Evolutionary conservation across 2,888 invertebrate species (phyloP), one percentile per base, ranked within the genome.

Genomic region (Lamproptera curius): DNA sequence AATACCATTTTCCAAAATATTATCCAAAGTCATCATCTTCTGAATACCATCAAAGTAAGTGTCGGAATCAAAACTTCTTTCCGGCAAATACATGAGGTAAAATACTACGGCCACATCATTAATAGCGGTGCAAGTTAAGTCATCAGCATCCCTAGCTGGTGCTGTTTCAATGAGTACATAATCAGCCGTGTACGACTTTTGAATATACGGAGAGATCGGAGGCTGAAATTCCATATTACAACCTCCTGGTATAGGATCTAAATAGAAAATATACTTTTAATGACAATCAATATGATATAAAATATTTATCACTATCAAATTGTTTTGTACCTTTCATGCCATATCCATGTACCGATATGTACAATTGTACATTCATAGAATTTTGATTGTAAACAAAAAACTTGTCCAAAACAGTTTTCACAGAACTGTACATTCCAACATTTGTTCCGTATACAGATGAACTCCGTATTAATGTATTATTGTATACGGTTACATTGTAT

Each of bases 191-290:
- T 67, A 87, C 0, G 46, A 78, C 55, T 56, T 79, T 57, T 37
- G 66, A 62, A 92, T 84, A 62, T 86, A 92, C 0, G 95, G 93
- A 6, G 92, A 89, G 54, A 89, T 84, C 55, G 89, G 78, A 11
- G 90, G 65, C 33, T 90, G 73, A 56, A 91, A 91, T 61, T 92
- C 92, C 89, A 92, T 88, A 63, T 93, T 94, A 67, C 95, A 95
- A 13, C 93, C 95, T 31, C 95, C 95, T 13, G 95, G 94, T 55
- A 94, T 79, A 0, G 95, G 95, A 67, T 91, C 95, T 95, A 73
- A 51, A 83, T 72, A 41, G 40, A 59, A 31, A 5, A 44, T 51
- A 56, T 56, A 49, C 48, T 35, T n/a, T 17, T 20, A 41, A 16
- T 8, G 36, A 11, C 35, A 31, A 11, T 39, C 14, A 15, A 23